These are phyloP conservation scores for Trichomalopsis sarcophagae DNA, from an alignment of 1,140 invertebrate species.

Conservation along the genomic window DNA sequence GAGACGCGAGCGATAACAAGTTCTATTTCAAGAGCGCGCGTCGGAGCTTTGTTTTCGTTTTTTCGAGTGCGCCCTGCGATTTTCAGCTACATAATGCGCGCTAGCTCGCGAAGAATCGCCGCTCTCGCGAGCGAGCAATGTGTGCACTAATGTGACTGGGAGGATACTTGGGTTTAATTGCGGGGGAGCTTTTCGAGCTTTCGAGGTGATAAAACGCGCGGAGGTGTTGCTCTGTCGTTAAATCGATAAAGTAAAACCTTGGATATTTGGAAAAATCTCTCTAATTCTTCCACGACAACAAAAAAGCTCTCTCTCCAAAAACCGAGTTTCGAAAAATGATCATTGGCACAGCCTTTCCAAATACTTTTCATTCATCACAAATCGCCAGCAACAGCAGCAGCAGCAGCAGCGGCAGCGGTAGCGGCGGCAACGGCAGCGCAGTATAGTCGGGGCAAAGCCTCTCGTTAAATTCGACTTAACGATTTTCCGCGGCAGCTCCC, in stretches of 20 bases:
- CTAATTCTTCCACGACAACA: too few relatives aligned
- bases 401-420: background rate
- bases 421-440: background rate
- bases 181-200: background rate
- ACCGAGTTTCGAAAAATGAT: background rate
- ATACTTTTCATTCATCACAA: conserved; percentile 2
- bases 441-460: conserved; percentile 5
- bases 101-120: background rate
- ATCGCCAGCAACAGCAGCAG: background rate
- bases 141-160: too few relatives aligned
- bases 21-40: background rate
- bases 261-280: too few relatives aligned
- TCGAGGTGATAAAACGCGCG: too few relatives aligned
- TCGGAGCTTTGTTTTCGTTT: background rate
- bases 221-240: too few relatives aligned
- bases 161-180: background rate
- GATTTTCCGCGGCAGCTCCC: background rate
- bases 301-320: too few relatives aligned
- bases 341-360: background rate
- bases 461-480: conserved; percentile 13
- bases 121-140: background rate
- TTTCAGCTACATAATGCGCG: background rate
- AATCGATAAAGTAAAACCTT: too few relatives aligned
- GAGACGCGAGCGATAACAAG: conserved; percentile 25
- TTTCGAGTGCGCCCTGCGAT: background rate